These are phyloP conservation scores for Sebastiscus tertius DNA, from an alignment of 2,797 vertebrate species.

Conservation along the genomic window DNA sequence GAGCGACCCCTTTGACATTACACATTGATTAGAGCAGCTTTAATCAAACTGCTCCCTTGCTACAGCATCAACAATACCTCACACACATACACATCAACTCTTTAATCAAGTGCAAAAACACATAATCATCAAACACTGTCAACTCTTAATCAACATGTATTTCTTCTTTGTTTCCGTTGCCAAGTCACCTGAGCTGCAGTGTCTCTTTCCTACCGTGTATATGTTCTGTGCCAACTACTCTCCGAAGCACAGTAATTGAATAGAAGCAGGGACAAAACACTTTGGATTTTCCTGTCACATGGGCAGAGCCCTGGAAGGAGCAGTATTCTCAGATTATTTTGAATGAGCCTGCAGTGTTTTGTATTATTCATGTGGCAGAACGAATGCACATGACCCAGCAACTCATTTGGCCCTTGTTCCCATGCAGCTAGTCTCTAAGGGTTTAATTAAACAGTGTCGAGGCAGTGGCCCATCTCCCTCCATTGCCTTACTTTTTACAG, in stretches of 20 bases:
- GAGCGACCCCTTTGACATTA: background rate
- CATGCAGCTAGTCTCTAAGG: constrained; percentile 77
- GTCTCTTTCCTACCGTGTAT: background rate
- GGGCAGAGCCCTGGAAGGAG: constrained; percentile 52
- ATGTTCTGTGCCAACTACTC: constrained; percentile 5
- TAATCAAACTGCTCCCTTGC: background rate
- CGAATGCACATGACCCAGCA: constrained; percentile 77
- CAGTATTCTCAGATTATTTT: constrained; percentile 69
- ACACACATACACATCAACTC: background rate
- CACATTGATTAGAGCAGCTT: background rate
- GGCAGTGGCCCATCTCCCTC: constrained; percentile 68
- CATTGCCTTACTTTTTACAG: constrained; percentile 65
- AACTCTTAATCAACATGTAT: background rate
- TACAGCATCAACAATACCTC: background rate
- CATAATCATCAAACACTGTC: background rate
- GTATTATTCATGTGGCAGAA: constrained; percentile 81
- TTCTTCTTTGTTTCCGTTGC: background rate
- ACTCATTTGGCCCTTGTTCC: constrained; percentile 77
- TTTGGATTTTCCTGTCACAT: constrained; percentile 60
- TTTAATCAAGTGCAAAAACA: background rate
- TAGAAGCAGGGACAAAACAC: constrained; percentile 34
- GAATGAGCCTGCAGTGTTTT: constrained; percentile 74
- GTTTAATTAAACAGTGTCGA: constrained; percentile 81
- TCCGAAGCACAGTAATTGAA: constrained; percentile 24
- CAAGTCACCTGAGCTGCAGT: constrained; percentile 13